Conservation (phyloP, 1,140 invertebrate genomes). For the Sitobion miscanthi region DNA sequence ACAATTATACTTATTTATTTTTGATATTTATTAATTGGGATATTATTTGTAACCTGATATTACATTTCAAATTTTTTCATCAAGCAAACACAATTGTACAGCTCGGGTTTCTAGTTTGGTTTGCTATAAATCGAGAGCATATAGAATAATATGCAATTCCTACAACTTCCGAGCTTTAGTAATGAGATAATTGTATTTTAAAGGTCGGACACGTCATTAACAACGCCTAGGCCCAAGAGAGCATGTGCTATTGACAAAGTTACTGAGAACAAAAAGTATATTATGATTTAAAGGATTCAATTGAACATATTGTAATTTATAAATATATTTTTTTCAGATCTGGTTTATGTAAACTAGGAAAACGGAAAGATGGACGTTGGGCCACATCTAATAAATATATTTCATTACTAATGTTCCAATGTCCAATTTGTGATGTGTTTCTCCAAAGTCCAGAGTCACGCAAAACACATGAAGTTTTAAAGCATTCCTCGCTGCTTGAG, state of each 20-base stretch:
- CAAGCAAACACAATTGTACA: too few relatives aligned
- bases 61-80: too few relatives aligned
- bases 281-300: not conserved
- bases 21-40: too few relatives aligned
- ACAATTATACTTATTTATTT: too few relatives aligned
- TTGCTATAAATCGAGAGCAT: too few relatives aligned
- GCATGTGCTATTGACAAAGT: not conserved
- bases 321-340: not conserved
- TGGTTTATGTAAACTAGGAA: not conserved
- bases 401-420: not conserved
- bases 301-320: not conserved
- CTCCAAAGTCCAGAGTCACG: not conserved
- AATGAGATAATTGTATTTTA: not conserved
- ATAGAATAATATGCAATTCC: too few relatives aligned
- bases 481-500: too few relatives aligned
- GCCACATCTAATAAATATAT: accelerated
- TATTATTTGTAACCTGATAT: too few relatives aligned
- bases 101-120: too few relatives aligned
- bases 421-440: not conserved
- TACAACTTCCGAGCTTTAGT: too few relatives aligned
- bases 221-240: not conserved
- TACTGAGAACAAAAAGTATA: not conserved
- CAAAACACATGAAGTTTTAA: not conserved
- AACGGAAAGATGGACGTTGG: too few relatives aligned
- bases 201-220: not conserved